Conservation (phyloP, 2,888 invertebrate genomes). For the Apamea crenata region DNA sequence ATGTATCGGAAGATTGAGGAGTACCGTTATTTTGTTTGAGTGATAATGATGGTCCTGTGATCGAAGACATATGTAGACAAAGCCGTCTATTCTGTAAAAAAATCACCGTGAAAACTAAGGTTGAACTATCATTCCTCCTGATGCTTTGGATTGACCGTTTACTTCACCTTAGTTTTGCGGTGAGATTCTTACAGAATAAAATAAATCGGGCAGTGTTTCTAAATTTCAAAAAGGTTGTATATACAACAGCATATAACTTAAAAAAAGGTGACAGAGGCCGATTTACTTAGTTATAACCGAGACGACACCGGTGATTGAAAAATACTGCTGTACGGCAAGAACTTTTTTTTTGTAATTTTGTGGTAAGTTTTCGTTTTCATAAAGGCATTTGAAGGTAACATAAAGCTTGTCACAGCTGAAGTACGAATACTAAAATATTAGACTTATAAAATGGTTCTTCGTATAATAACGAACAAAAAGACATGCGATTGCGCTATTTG, state of each 20-base stretch:
- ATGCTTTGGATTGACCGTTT: too few relatives aligned
- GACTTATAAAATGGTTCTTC: constrained; percentile 6
- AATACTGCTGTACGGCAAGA: not conserved
- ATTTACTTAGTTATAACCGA: not conserved
- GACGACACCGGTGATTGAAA: not conserved
- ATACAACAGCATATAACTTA: not conserved
- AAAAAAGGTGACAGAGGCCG: not conserved
- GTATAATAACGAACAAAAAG: constrained; percentile 11
- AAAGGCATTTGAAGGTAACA: not conserved
- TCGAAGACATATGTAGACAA: not conserved
- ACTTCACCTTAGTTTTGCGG: too few relatives aligned
- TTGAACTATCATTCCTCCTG: too few relatives aligned
- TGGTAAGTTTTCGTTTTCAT: not conserved
- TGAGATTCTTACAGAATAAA: too few relatives aligned
- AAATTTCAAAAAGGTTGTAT: not conserved
- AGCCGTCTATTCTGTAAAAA: not conserved
- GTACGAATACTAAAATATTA: not conserved
- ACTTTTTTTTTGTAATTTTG: not conserved
- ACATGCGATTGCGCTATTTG: constrained; percentile 42
- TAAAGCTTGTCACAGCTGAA: not conserved
- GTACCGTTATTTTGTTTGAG: constrained; percentile 7
- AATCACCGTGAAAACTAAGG: not conserved
- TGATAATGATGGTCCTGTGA: not conserved
- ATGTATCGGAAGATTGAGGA: constrained; percentile 49
- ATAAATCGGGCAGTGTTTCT: not conserved